Percentiles rank a stretch among this genome's conserved stretches.
Conservation (phyloP, 2,888 invertebrate species). For the Nudaria mundana region DNA sequence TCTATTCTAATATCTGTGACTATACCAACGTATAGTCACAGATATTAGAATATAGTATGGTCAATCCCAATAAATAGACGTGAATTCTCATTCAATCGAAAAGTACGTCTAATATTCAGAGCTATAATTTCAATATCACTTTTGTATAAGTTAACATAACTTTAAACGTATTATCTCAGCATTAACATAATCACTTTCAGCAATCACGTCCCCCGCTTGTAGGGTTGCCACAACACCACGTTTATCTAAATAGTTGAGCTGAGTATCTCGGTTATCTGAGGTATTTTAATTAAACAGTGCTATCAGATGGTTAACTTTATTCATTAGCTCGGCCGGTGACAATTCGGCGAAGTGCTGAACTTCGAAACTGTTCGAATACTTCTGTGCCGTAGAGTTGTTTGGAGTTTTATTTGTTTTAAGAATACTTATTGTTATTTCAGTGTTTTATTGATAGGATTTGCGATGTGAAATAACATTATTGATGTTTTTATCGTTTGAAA, state of each 20-base stretch:
- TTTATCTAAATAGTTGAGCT: conserved; percentile 22
- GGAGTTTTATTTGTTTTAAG: conserved; percentile 8
- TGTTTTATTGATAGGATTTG: conserved; percentile 1
- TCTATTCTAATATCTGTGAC: too few relatives aligned
- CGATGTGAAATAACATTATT: neutral
- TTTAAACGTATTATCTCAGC: neutral
- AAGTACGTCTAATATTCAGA: too few relatives aligned
- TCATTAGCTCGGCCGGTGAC: conserved; percentile 44
- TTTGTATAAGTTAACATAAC: too few relatives aligned
- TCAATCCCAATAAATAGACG: too few relatives aligned
- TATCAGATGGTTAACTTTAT: conserved; percentile 59
- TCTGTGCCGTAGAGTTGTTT: conserved; percentile 20
- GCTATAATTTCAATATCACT: too few relatives aligned
- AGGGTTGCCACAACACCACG: neutral
- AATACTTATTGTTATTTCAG: neutral
- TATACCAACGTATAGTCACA: too few relatives aligned
- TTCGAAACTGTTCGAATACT: conserved; percentile 24
- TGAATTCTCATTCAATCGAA: too few relatives aligned
- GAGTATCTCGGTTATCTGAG: conserved; percentile 14
- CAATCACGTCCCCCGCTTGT: neutral
- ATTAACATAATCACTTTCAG: neutral
- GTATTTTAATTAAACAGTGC: conserved; percentile 50
- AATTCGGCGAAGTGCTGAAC: conserved; percentile 28
- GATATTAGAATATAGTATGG: too few relatives aligned
- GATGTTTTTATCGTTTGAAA: neutral